Conservation (phyloP, 2,888 invertebrate species). For the Odontocerum albicorne region DNA sequence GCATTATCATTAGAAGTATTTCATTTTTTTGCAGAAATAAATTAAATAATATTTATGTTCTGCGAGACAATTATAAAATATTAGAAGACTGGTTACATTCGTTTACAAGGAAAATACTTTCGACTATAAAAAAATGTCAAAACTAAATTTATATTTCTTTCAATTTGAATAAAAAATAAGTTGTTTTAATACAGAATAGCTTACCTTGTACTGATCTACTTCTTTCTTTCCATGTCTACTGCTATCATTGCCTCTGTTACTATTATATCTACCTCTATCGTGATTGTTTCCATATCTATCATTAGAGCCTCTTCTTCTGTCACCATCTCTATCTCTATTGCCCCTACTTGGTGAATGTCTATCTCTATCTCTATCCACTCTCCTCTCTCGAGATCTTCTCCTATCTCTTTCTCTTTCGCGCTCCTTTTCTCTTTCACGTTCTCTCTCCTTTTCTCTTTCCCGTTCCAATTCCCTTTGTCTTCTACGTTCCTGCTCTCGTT, state of each 20-base stretch:
- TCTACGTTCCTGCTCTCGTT: conserved; percentile 40
- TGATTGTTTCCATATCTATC: conserved; percentile 47
- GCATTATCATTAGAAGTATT: no score
- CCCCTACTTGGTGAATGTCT: conserved; percentile 42
- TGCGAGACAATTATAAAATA: no score
- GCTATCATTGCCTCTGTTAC: conserved; percentile 42
- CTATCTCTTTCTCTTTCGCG: conserved; percentile 38
- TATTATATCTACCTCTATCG: conserved; percentile 43
- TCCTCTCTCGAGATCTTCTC: conserved; percentile 39
- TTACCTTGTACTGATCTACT: conserved; percentile 59
- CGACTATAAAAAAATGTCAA: no score
- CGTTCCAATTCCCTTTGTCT: conserved; percentile 41
- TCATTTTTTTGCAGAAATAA: no score
- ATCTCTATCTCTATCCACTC: conserved; percentile 42
- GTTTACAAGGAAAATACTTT: no score
- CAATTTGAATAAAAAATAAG: no score
- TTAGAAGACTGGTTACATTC: no score
- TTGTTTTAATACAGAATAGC: neutral
- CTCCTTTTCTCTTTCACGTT: conserved; percentile 39
- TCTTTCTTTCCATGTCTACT: conserved; percentile 44
- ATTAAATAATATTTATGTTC: no score
- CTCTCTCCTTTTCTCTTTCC: conserved; percentile 41
- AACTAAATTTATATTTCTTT: no score
- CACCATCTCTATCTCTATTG: conserved; percentile 38
- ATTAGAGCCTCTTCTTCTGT: conserved; percentile 42